These are phyloP conservation scores for Chirona hameri DNA, from an alignment of 2,888 invertebrate species.

Conservation along the genomic window DNA sequence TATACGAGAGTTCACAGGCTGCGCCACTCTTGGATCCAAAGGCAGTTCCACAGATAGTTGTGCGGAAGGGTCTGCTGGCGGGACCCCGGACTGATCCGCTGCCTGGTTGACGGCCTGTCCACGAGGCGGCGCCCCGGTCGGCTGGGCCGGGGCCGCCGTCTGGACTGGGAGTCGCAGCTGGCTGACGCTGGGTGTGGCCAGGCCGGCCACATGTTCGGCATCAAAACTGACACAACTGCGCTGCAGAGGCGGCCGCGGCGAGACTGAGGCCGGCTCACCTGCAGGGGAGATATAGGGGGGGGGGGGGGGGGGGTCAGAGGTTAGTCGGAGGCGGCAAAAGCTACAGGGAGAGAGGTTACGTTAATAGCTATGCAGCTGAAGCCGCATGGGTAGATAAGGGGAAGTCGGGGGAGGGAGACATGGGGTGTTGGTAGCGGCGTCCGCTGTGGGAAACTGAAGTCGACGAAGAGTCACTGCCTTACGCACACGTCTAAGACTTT, in stretches of 20 bases:
- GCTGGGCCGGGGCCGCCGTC: not conserved
- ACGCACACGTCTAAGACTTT: no score
- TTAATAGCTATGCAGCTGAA: no score
- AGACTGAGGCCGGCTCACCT: not conserved
- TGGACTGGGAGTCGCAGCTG: not conserved
- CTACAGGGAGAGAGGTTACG: not conserved
- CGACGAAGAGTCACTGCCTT: no score
- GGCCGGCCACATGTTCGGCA: not conserved
- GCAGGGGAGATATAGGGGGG: not conserved
- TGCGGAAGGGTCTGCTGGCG: not conserved
- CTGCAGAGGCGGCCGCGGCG: not conserved
- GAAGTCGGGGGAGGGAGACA: not conserved
- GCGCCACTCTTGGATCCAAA: no score
- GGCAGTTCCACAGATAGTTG: not conserved
- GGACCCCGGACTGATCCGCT: not conserved
- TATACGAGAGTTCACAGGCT: no score
- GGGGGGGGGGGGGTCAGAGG: no score
- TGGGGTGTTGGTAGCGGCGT: no score
- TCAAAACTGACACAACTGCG: conserved; percentile 5
- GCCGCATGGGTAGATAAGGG: not conserved
- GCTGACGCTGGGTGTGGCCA: not conserved
- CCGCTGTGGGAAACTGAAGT: no score
- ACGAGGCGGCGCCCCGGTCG: not conserved
- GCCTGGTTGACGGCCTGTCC: not conserved
- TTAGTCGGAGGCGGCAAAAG: not conserved